A percentile compares a stretch with the other conserved stretches of the same genome.
These are phyloP conservation scores for Siniperca knerii DNA, from an alignment of 2,113 vertebrate genomes.

Conservation along the genomic window DNA sequence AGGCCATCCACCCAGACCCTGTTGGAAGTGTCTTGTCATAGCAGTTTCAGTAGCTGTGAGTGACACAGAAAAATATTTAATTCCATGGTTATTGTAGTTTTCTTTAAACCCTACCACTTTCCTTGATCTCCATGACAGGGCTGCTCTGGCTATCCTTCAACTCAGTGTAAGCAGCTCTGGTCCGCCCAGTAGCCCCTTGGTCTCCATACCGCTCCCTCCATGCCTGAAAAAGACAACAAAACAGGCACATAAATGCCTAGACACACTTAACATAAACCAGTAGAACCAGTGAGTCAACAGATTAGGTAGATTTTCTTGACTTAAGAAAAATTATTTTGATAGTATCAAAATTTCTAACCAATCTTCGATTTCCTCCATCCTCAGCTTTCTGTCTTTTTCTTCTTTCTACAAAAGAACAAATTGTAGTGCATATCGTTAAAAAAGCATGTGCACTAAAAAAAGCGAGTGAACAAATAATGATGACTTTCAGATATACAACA, in stretches of 20 bases:
- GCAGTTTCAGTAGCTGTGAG: neutral
- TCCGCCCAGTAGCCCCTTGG: conserved; percentile 80
- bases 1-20: neutral
- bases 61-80: neutral
- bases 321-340: neutral
- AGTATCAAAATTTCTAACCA: conserved; percentile 79
- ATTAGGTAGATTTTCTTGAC: neutral
- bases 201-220: conserved; percentile 89
- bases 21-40: neutral
- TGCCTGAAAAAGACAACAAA: conserved; percentile 80
- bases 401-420: conserved; percentile 86
- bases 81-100: neutral
- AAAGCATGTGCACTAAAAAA: neutral
- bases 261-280: conserved; percentile 25
- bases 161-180: conserved; percentile 86
- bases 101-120: conserved; percentile 70
- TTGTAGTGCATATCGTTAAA: neutral
- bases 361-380: conserved; percentile 88
- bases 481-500: neutral
- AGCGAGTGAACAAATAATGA: neutral
- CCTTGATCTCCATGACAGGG: conserved; percentile 74
- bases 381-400: conserved; percentile 91
- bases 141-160: conserved; percentile 86
- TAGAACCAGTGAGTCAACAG: neutral
- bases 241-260: conserved; percentile 2